A percentile compares a stretch with the other conserved stretches of the same genome.
These are phyloP conservation scores for Rynchops niger DNA, from an alignment of 2,113 vertebrate species.

Conservation along the genomic window DNA sequence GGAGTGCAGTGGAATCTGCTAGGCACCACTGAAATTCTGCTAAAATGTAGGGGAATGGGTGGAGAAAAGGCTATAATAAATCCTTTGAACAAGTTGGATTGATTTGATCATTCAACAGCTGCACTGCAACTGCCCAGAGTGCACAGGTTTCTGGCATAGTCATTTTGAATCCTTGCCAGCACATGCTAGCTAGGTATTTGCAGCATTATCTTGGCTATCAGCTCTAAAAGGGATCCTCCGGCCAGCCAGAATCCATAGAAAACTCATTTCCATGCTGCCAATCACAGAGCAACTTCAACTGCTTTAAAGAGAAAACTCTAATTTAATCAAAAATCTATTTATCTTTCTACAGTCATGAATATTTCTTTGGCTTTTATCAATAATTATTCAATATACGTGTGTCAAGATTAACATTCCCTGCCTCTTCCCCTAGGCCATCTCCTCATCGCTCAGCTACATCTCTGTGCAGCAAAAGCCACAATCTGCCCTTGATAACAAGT, in stretches of 20 bases:
- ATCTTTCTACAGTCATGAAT: slow-evolving; percentile 58
- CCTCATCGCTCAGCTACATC: slow-evolving; percentile 18
- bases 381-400: slow-evolving; percentile 49
- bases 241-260: slow-evolving; percentile 44
- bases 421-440: slow-evolving; percentile 21
- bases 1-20: neutral
- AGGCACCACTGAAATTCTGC: neutral
- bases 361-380: slow-evolving; percentile 56
- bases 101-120: neutral
- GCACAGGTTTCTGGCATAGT: slow-evolving; percentile 9
- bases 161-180: slow-evolving; percentile 44
- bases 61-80: neutral
- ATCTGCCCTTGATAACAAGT: slow-evolving; percentile 43
- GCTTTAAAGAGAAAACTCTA: slow-evolving; percentile 40
- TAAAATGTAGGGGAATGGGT: neutral
- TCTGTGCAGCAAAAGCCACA: slow-evolving; percentile 32
- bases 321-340: slow-evolving; percentile 66
- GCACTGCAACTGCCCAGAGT: slow-evolving; percentile 35
- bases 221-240: neutral
- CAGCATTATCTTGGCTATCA: slow-evolving; percentile 39
- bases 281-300: slow-evolving; percentile 30
- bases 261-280: slow-evolving; percentile 53
- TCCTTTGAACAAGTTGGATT: neutral
- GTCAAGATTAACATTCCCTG: slow-evolving; percentile 40
- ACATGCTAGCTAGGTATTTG: neutral